Percentiles rank a stretch among this genome's conserved stretches.
Conservation (phyloP, 2,113 vertebrate genomes). For the Lipophrys pholis region DNA sequence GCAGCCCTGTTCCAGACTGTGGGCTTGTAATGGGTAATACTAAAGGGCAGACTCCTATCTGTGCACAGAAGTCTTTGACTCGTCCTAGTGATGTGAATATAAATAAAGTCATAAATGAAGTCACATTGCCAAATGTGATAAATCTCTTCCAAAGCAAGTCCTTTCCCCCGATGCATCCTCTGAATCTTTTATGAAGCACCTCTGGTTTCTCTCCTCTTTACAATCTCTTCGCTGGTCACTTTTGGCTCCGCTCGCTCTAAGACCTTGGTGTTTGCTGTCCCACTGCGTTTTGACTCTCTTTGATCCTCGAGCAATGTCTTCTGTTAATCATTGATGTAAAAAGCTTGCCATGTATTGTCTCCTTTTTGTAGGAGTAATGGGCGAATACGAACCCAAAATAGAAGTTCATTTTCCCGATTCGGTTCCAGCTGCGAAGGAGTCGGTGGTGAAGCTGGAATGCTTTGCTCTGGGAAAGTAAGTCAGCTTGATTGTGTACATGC, state of each 20-base stretch:
- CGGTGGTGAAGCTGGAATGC: slow-evolving; percentile 92
- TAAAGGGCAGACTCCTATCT: slow-evolving; percentile 56
- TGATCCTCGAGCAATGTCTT: slow-evolving; percentile 51
- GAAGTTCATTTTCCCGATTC: slow-evolving; percentile 96
- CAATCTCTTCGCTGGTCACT: slow-evolving; percentile 47
- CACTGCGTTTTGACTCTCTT: slow-evolving; percentile 50
- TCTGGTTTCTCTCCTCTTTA: slow-evolving; percentile 36
- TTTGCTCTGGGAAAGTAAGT: slow-evolving; percentile 98
- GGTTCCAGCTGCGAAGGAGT: slow-evolving; percentile 92
- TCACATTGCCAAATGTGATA: slow-evolving; percentile 71
- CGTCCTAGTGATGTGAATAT: slow-evolving; percentile 63
- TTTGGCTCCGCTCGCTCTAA: slow-evolving; percentile 26
- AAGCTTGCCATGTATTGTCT: slow-evolving; percentile 63
- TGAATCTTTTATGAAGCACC: slow-evolving; percentile 74
- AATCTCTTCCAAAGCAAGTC: slow-evolving; percentile 50
- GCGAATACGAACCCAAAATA: slow-evolving; percentile 98
- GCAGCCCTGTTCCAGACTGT: slow-evolving; percentile 15
- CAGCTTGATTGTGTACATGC: slow-evolving; percentile 23
- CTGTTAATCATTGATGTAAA: slow-evolving; percentile 72
- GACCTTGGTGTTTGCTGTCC: slow-evolving; percentile 49
- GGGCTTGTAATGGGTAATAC: slow-evolving; percentile 35
- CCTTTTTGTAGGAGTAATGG: slow-evolving; percentile 90
- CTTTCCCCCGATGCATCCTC: slow-evolving; percentile 58
- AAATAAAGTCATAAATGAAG: slow-evolving; percentile 70
- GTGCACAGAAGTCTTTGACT: slow-evolving; percentile 47